Conservation (phyloP, 1,140 invertebrate genomes). For the Drosophila micromelanica region DNA sequence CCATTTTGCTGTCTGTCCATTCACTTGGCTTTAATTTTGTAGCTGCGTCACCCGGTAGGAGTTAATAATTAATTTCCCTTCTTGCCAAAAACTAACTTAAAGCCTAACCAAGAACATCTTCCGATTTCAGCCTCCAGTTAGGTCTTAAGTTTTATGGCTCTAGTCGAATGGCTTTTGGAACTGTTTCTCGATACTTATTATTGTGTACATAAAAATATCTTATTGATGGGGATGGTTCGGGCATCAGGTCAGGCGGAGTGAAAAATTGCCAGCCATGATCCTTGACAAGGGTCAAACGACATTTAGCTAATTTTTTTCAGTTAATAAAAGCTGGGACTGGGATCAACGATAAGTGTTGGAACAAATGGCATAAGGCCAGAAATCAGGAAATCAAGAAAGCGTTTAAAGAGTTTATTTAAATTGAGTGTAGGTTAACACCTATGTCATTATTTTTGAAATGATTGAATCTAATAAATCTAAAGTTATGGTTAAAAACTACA, state of each 20-base stretch:
- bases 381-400: background rate
- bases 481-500: too few relatives aligned
- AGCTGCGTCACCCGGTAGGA: slow-evolving; percentile 18
- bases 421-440: too few relatives aligned
- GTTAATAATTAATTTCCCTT: slow-evolving; percentile 58
- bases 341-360: background rate
- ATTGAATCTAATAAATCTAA: too few relatives aligned
- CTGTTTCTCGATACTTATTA: slow-evolving; percentile 42
- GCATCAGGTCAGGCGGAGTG: background rate
- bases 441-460: too few relatives aligned
- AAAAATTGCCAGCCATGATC: slow-evolving; percentile 24
- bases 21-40: slow-evolving; percentile 44
- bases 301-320: slow-evolving; percentile 34
- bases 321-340: slow-evolving; percentile 6
- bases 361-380: background rate
- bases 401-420: background rate
- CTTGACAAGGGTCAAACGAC: slow-evolving; percentile 34
- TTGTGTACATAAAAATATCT: slow-evolving; percentile 31
- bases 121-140: background rate
- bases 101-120: background rate
- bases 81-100: slow-evolving; percentile 28
- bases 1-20: slow-evolving; percentile 29
- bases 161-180: slow-evolving; percentile 12
- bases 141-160: slow-evolving; percentile 28
- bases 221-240: slow-evolving; percentile 27